Evolutionary conservation across 2,797 vertebrate species (phyloP).

Genomic region (Podarcis lilfordi): DNA sequence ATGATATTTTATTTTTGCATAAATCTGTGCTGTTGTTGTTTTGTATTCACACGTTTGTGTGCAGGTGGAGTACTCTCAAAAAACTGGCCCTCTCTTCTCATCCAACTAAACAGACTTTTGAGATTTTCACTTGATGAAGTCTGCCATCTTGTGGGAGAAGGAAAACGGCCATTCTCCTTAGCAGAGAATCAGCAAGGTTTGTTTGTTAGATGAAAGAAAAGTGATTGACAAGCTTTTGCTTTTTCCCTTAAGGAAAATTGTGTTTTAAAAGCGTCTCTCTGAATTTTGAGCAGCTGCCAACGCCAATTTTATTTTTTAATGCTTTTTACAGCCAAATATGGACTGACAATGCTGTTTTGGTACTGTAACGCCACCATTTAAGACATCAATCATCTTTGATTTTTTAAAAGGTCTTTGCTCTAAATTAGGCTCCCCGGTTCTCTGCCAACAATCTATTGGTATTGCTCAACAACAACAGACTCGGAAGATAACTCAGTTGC

Average conservation of each 20-base stretch:
- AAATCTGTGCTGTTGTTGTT: too few relatives aligned
- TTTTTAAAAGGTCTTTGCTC: conserved; percentile 8
- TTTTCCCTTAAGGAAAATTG: neutral
- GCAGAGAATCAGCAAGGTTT: rapidly evolving
- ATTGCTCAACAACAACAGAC: neutral
- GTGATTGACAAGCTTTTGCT: neutral
- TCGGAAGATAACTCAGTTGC: neutral
- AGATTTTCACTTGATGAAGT: conserved; percentile 21
- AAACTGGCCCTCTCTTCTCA: neutral
- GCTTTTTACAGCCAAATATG: neutral
- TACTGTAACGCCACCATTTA: neutral
- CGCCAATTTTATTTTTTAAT: neutral
- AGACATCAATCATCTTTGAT: neutral
- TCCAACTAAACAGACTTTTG: neutral
- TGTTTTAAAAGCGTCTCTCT: conserved; percentile 17
- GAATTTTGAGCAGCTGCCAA: neutral
- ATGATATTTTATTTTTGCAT: too few relatives aligned
- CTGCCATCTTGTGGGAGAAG: conserved; percentile 70
- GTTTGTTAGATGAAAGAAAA: neutral
- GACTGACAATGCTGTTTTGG: conserved; percentile 9
- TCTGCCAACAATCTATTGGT: neutral
- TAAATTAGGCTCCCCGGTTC: conserved; percentile 16
- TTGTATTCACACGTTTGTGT: too few relatives aligned
- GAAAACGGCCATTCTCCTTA: conserved; percentile 18
- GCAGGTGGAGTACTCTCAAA: neutral